These are phyloP conservation scores for Chloroclysta siterata DNA, from an alignment of 2,888 invertebrate species.

Conservation along the genomic window DNA sequence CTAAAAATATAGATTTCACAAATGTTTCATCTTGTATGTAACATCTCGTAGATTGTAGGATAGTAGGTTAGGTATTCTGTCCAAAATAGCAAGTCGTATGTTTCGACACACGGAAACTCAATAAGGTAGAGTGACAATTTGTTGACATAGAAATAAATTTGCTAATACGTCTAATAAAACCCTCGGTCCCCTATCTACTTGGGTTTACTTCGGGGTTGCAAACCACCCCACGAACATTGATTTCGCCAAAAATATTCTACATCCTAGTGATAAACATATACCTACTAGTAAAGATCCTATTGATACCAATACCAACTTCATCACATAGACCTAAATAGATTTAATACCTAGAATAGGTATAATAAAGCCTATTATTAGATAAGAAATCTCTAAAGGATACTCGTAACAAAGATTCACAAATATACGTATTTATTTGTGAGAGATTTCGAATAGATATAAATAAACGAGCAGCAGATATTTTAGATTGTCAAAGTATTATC, in stretches of 20 bases:
- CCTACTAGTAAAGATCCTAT: too few species aligned
- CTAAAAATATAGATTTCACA: too few species aligned
- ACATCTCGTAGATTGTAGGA: too few species aligned
- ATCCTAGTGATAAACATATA: conserved; percentile 1
- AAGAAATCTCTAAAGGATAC: too few species aligned
- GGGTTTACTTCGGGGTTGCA: conserved; percentile 35
- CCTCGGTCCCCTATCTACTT: conserved; percentile 12
- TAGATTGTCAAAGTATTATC: too few species aligned
- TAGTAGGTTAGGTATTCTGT: background rate
- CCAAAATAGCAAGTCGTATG: background rate
- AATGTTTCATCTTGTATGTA: too few species aligned
- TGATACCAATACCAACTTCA: conserved; percentile 1
- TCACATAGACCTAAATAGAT: conserved; percentile 20
- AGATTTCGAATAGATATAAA: too few species aligned
- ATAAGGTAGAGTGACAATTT: background rate
- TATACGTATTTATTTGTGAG: too few species aligned
- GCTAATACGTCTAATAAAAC: conserved; percentile 14
- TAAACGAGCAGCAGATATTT: too few species aligned
- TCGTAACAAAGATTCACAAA: too few species aligned
- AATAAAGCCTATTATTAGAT: too few species aligned
- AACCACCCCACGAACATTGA: conserved; percentile 52
- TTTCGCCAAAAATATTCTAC: conserved; percentile 52
- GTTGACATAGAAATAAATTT: conserved; percentile 10
- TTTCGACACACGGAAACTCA: conserved; percentile 1
- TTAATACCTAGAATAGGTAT: background rate